Conservation (phyloP, 2,113 vertebrate genomes). For the Platichthys stellatus region DNA sequence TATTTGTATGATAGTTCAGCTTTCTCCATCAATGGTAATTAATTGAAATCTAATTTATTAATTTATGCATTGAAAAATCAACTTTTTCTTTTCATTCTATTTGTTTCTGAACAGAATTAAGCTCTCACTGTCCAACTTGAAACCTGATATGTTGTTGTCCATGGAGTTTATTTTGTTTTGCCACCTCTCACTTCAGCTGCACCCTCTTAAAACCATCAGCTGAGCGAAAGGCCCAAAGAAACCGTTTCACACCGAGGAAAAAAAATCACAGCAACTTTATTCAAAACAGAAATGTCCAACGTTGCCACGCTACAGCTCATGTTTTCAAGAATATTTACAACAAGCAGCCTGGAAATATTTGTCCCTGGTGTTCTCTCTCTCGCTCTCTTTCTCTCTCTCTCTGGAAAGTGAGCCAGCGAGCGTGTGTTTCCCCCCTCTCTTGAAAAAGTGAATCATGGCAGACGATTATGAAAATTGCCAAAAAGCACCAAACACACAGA, state of each 20-base stretch:
- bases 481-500: conserved; percentile 54
- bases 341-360: conserved; percentile 73
- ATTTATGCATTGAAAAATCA: neutral
- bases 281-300: conserved; percentile 33
- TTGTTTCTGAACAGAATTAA: neutral
- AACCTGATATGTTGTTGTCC: too few species aligned
- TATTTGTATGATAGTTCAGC: neutral
- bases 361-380: conserved; percentile 58
- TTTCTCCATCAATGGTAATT: neutral
- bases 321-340: conserved; percentile 75
- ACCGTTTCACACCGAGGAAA: conserved; percentile 11
- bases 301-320: conserved; percentile 67
- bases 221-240: neutral
- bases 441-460: conserved; percentile 70
- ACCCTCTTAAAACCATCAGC: neutral
- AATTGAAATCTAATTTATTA: neutral
- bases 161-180: neutral
- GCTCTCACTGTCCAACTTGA: neutral
- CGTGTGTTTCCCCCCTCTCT: neutral
- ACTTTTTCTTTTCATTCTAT: neutral
- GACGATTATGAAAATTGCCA: conserved; percentile 66
- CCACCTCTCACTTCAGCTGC: conserved; percentile 10
- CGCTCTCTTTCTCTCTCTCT: conserved; percentile 21
- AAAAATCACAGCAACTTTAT: conserved; percentile 15
- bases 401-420: conserved; percentile 36